Percentiles rank a stretch among this genome's conserved stretches.
These are phyloP conservation scores for Brachypteracias leptosomus DNA, from an alignment of 2,113 vertebrate genomes.

Conservation along the genomic window DNA sequence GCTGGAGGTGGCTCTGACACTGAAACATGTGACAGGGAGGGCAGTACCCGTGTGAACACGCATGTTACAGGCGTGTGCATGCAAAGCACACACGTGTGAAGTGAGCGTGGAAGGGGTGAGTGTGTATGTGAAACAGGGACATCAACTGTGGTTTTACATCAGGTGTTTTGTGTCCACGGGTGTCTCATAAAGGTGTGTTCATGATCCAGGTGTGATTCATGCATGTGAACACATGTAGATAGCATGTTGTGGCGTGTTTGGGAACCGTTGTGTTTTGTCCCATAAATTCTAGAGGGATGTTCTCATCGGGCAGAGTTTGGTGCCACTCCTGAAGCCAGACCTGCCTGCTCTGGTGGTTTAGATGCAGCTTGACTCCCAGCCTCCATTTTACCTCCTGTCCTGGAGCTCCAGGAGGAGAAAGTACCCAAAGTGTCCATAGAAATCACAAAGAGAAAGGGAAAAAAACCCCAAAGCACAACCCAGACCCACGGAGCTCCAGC, in stretches of 20 bases:
- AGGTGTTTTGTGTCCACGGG: fast-evolving
- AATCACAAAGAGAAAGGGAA: neutral
- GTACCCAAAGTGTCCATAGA: neutral
- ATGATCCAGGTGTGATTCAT: fast-evolving
- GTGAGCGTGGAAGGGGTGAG: neutral
- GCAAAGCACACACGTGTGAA: fast-evolving
- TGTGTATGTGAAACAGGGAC: fast-evolving
- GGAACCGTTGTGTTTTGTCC: fast-evolving
- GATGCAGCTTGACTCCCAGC: too few relatives aligned
- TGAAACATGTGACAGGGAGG: fast-evolving
- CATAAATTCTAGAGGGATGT: fast-evolving
- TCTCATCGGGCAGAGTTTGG: neutral
- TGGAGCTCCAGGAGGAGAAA: neutral
- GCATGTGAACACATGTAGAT: fast-evolving
- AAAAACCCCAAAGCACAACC: neutral
- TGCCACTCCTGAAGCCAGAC: fast-evolving
- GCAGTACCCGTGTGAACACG: fast-evolving
- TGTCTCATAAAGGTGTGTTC: fast-evolving
- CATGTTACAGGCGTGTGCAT: fast-evolving
- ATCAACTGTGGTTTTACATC: fast-evolving
- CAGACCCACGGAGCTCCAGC: neutral
- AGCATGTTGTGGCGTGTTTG: fast-evolving
- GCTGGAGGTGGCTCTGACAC: fast-evolving
- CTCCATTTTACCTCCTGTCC: neutral
- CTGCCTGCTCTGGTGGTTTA: too few relatives aligned